Percentiles rank a stretch among this genome's conserved stretches.
phyloP scores from a whole-genome alignment of 2,113 vertebrate genomes.

The Cavia aperea region DNA sequence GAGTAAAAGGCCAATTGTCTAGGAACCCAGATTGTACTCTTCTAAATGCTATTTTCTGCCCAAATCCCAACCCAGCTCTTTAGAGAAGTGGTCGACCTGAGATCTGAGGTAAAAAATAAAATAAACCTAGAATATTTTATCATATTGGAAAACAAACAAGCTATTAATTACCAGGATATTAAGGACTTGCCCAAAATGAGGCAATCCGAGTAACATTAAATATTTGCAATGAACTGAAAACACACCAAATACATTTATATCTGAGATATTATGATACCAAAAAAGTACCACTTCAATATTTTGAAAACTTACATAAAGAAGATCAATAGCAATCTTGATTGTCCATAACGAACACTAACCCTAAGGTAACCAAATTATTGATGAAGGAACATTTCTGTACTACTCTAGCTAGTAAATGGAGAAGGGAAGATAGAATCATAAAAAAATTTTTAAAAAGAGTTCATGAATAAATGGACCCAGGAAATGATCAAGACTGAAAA shows the following conservation, averaged over 20 bases:
- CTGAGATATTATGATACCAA: neutral
- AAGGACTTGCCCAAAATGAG: conserved; percentile 7
- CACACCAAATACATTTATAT: conserved; percentile 6
- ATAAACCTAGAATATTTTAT: neutral
- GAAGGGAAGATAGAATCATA: conserved; percentile 2
- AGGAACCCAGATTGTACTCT: neutral
- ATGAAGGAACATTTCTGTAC: neutral
- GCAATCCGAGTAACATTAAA: conserved; percentile 12
- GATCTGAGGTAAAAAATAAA: conserved; percentile 1
- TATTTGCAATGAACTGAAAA: neutral
- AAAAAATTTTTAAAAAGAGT: neutral
- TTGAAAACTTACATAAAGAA: neutral
- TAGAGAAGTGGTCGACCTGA: conserved; percentile 1
- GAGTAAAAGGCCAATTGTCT: neutral
- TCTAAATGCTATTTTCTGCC: neutral
- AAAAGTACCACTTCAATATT: neutral
- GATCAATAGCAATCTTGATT: neutral
- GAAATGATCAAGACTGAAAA: conserved; percentile 33
- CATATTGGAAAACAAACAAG: neutral
- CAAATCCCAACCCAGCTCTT: neutral
- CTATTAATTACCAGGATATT: neutral
- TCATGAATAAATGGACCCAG: conserved; percentile 6
- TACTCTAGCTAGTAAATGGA: conserved; percentile 19
- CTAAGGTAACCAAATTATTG: neutral
- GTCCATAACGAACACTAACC: conserved; percentile 11